These are phyloP conservation scores for Dufourea novaeangliae DNA, from an alignment of 1,140 invertebrate genomes.

Conservation along the genomic window DNA sequence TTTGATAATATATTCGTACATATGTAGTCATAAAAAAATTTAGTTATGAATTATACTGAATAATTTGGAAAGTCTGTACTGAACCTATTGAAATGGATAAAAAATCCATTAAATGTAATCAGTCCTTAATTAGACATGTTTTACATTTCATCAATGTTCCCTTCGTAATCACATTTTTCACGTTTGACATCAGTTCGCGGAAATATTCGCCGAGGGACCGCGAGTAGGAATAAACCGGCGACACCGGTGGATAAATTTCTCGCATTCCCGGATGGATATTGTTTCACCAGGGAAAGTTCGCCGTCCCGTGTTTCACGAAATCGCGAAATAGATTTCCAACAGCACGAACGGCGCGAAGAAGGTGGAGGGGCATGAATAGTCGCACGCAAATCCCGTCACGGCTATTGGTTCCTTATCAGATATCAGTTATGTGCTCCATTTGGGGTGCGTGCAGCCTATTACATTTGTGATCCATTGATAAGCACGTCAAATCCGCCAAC, in stretches of 20 bases:
- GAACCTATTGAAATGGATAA: no score
- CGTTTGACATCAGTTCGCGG: no score
- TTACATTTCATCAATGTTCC: no score
- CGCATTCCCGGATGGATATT: not conserved
- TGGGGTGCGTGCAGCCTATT: constrained; percentile 75
- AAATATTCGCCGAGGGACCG: not conserved
- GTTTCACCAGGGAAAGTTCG: not conserved
- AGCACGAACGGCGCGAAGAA: constrained; percentile 2
- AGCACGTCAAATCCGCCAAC: constrained; percentile 79
- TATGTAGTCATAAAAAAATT: no score
- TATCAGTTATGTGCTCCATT: constrained; percentile 75
- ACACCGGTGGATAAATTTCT: not conserved
- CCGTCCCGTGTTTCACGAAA: constrained; percentile 25
- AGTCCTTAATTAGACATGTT: no score
- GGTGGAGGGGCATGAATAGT: constrained; percentile 32
- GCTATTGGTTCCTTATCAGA: constrained; percentile 74
- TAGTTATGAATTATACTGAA: no score
- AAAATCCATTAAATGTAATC: no score
- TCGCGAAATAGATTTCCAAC: constrained; percentile 28
- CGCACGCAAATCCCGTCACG: constrained; percentile 59
- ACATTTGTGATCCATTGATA: constrained; percentile 77
- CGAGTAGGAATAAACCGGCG: not conserved
- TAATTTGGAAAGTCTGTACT: no score
- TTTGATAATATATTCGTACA: no score
- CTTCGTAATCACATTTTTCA: no score